These are phyloP conservation scores for Centrocercus urophasianus DNA, from an alignment of 2,113 vertebrate species.

Conservation along the genomic window DNA sequence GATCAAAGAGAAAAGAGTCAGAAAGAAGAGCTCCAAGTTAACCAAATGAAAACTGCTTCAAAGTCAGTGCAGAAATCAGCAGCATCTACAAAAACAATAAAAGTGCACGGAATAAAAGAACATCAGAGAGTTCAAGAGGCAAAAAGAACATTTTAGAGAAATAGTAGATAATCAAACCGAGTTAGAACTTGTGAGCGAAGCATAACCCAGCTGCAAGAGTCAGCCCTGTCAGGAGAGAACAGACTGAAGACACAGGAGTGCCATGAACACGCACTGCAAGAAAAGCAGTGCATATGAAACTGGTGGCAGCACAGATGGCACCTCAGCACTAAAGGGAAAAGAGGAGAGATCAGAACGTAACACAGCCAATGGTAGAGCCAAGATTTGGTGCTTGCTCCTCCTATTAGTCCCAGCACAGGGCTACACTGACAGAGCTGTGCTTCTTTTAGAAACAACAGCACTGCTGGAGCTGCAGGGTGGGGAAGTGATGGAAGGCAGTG, in stretches of 20 bases:
- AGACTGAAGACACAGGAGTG: too few species aligned
- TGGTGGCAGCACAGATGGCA: too few species aligned
- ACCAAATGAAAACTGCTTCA: neutral
- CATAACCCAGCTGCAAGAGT: neutral
- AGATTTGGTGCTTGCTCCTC: neutral
- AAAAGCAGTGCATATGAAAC: too few species aligned
- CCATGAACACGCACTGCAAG: too few species aligned
- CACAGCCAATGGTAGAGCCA: too few species aligned
- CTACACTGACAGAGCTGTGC: fast-evolving
- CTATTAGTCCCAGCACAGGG: neutral
- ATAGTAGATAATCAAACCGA: neutral
- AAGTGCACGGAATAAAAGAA: neutral
- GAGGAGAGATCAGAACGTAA: too few species aligned
- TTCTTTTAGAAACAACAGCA: neutral
- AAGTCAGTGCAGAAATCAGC: neutral
- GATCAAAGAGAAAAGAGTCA: neutral
- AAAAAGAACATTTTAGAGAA: neutral
- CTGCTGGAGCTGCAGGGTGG: neutral
- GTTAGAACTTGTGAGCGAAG: neutral
- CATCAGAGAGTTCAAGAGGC: neutral
- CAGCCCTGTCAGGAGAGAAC: neutral
- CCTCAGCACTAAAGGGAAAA: too few species aligned
- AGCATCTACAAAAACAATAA: neutral
- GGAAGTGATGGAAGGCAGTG: too few species aligned
- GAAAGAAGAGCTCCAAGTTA: neutral